Conservation (phyloP, 2,797 vertebrate genomes). For the Paratrypauchen microcephalus region DNA sequence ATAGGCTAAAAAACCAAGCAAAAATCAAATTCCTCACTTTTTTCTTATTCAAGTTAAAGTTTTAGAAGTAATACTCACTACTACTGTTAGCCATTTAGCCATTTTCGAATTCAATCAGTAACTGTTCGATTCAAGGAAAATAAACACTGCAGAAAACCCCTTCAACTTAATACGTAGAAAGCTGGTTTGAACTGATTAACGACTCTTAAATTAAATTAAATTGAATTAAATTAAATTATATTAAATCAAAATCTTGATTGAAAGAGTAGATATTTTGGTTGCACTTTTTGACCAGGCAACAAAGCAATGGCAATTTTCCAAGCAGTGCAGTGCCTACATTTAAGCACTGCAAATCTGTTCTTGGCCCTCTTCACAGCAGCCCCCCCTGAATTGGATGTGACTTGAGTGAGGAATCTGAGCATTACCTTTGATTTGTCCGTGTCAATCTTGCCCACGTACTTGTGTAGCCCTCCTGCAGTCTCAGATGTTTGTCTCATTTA, state of each 20-base stretch:
- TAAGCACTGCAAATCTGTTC: conserved; percentile 40
- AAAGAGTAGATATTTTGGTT: conserved; percentile 37
- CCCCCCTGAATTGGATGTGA: conserved; percentile 63
- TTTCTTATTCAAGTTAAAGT: not conserved
- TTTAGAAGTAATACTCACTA: conserved; percentile 21
- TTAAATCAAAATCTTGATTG: conserved; percentile 24
- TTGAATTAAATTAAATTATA: too few species aligned
- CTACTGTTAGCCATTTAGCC: conserved; percentile 35
- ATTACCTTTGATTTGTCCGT: conserved; percentile 68
- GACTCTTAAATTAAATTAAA: conserved; percentile 8
- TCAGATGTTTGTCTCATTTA: conserved; percentile 64
- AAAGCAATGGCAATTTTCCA: conserved; percentile 50
- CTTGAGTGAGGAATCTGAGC: conserved; percentile 32
- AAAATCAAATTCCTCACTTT: not conserved
- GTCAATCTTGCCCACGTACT: conserved; percentile 58
- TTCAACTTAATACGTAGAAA: conserved; percentile 37
- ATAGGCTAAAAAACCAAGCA: not conserved
- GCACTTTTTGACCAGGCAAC: conserved; percentile 47
- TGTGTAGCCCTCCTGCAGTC: conserved; percentile 32
- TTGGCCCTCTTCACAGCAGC: conserved; percentile 41
- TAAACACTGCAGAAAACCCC: conserved; percentile 22
- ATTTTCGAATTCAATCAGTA: conserved; percentile 52
- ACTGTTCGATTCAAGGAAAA: conserved; percentile 27
- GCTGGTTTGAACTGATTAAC: conserved; percentile 51
- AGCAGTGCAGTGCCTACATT: conserved; percentile 27